These are phyloP conservation scores for Acronicta leporina DNA, from an alignment of 2,888 invertebrate species.

Conservation along the genomic window DNA sequence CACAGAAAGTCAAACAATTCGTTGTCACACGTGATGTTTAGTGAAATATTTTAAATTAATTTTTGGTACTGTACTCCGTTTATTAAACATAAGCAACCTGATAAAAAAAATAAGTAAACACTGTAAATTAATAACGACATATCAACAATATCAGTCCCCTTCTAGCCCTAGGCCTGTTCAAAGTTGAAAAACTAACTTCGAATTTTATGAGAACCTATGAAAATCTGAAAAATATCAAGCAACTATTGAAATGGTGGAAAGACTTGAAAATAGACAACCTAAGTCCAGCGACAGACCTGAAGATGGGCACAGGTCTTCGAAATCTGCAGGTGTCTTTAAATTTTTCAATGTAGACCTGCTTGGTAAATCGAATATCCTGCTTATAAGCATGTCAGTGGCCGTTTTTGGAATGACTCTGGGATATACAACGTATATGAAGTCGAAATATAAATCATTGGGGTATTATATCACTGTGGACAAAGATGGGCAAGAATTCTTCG, in stretches of 20 bases:
- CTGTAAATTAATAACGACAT: too few species aligned
- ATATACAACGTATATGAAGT: slow-evolving; percentile 9
- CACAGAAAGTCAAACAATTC: too few species aligned
- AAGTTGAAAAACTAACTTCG: neutral
- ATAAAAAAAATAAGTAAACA: too few species aligned
- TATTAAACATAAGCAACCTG: too few species aligned
- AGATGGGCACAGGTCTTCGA: slow-evolving; percentile 30
- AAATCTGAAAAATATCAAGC: neutral
- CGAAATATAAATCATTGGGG: slow-evolving; percentile 11
- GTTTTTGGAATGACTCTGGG: slow-evolving; percentile 4
- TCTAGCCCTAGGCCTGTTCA: neutral
- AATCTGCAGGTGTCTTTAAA: slow-evolving; percentile 6
- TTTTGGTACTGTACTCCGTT: too few species aligned
- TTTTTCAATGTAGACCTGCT: slow-evolving; percentile 20
- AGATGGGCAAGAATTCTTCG: slow-evolving; percentile 2
- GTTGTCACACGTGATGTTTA: too few species aligned
- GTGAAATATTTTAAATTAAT: too few species aligned
- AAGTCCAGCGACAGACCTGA: slow-evolving; percentile 13
- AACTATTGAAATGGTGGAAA: neutral
- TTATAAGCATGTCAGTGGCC: neutral
- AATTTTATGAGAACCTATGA: neutral
- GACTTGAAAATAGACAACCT: neutral
- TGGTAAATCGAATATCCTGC: slow-evolving; percentile 12
- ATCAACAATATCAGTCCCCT: too few species aligned
- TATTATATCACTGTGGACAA: slow-evolving; percentile 13